Evolutionary conservation across 2,888 invertebrate species (phyloP), one percentile per base, ranked within the genome.

Genomic region (Acheta domesticus): DNA sequence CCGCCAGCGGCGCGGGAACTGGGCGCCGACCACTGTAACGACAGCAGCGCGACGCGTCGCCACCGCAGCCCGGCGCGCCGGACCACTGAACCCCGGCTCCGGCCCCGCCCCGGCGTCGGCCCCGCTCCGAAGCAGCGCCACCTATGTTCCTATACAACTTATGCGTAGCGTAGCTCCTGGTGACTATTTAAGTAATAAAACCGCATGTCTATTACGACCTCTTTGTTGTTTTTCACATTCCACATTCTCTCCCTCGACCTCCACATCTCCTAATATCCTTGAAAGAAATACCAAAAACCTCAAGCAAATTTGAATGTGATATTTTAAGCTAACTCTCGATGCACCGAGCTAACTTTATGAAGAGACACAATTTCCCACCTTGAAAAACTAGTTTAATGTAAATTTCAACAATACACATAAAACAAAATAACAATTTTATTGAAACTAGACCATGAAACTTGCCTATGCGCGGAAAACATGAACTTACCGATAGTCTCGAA

Each of bases 1-100:
- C 93, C 21, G 79, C 79, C n/a, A 77, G 77, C 48, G 77, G 77
- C 11, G 36, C 76, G n/a, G 36, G 48, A n/a, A 19, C 48, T n/a
- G 48, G 14, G 36, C 49, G n/a, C 20, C 78, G 78, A 49, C 76
- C 77, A 48, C 20, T 49, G 75, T 23, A 79, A 79, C 79, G 49
- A 79, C 74, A 19, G 48, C 76, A n/a, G 73, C 80, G 74, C 16
- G 62, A 62, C 73, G 77, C 77, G 21, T 75, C 23, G 16, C 49
- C 62, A n/a, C 76, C 75, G 75, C 76, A 48, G 48, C 75, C 74
- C 19, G 19, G 48, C 36, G 21, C 48, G 20, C 21, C 74, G n/a
- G 12, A 48, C 19, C 75, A 48, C 49, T 79, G 23, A 50, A 74
- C 50, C 75, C 75, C 48, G 20, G 75, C 75, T 75, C 75, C 75